These are phyloP conservation scores for Pseudomyrmex pallidus DNA, from an alignment of 1,140 invertebrate genomes.

Conservation along the genomic window DNA sequence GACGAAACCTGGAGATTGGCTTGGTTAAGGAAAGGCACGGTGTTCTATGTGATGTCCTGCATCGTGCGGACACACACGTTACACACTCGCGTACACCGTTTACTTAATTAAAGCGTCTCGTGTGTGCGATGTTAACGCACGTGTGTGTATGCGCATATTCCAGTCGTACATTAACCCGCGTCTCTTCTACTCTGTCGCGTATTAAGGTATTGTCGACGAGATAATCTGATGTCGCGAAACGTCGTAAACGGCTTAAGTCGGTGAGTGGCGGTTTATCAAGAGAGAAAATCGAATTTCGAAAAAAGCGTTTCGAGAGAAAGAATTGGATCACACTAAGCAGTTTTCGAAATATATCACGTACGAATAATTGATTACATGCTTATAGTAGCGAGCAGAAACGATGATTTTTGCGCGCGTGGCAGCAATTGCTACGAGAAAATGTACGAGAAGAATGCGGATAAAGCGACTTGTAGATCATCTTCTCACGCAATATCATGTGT, in stretches of 20 bases:
- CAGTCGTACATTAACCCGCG: constrained; percentile 59
- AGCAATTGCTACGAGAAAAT: not conserved
- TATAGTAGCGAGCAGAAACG: no score
- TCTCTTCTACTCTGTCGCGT: not conserved
- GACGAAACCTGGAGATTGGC: constrained; percentile 68
- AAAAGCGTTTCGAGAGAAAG: no score
- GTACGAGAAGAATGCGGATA: constrained; percentile 12
- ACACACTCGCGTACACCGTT: not conserved
- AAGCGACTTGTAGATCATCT: constrained; percentile 40
- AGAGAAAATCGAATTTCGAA: not conserved
- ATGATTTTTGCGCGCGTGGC: not conserved
- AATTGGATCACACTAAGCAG: no score
- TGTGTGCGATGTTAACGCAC: not conserved
- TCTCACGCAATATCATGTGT: constrained; percentile 36
- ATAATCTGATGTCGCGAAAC: constrained; percentile 22
- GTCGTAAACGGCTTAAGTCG: constrained; percentile 21
- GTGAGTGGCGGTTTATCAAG: not conserved
- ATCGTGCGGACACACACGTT: constrained; percentile 1
- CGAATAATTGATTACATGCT: no score
- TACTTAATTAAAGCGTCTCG: constrained; percentile 8
- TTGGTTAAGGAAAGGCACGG: constrained; percentile 72
- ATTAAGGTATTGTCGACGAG: constrained; percentile 23
- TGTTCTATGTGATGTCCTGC: constrained; percentile 21
- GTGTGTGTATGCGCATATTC: not conserved
- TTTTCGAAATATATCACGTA: no score